Percentiles rank a stretch among this genome's conserved stretches.
Conservation (phyloP, 2,113 vertebrate species). For the Lanius ludovicianus region DNA sequence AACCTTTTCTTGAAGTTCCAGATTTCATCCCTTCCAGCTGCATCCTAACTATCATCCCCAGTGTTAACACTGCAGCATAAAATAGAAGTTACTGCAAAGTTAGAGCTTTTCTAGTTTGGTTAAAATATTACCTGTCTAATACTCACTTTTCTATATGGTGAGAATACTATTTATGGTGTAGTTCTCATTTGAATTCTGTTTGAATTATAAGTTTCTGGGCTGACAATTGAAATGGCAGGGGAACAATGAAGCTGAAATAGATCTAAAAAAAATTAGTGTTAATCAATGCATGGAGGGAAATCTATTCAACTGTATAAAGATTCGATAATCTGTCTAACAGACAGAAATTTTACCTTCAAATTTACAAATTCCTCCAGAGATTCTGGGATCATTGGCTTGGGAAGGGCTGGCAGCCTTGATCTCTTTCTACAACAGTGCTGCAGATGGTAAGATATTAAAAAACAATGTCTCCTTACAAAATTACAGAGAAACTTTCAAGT, state of each 20-base stretch:
- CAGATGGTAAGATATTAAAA: neutral
- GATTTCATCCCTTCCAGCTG: neutral
- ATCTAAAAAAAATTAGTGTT: constrained; percentile 59
- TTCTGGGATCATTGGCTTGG: neutral
- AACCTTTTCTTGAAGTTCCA: neutral
- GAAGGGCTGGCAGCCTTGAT: neutral
- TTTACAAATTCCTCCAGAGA: neutral
- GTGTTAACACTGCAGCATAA: neutral
- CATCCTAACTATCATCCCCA: neutral
- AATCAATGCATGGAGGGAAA: constrained; percentile 40
- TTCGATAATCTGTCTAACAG: neutral
- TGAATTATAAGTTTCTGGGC: constrained; percentile 18
- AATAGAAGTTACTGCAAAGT: neutral
- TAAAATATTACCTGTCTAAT: neutral
- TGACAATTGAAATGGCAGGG: constrained; percentile 20
- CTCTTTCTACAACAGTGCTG: neutral
- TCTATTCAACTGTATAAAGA: constrained; percentile 34
- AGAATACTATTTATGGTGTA: constrained; percentile 28
- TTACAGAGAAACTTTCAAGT: neutral
- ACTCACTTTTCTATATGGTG: neutral
- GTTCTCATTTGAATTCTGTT: constrained; percentile 32
- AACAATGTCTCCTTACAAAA: neutral
- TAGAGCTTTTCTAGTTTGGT: constrained; percentile 12
- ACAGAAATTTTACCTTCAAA: neutral
- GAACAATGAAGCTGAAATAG: constrained; percentile 29